phyloP scores from a whole-genome alignment of 2,797 vertebrate species.

The Pelobates cultripes region DNA sequence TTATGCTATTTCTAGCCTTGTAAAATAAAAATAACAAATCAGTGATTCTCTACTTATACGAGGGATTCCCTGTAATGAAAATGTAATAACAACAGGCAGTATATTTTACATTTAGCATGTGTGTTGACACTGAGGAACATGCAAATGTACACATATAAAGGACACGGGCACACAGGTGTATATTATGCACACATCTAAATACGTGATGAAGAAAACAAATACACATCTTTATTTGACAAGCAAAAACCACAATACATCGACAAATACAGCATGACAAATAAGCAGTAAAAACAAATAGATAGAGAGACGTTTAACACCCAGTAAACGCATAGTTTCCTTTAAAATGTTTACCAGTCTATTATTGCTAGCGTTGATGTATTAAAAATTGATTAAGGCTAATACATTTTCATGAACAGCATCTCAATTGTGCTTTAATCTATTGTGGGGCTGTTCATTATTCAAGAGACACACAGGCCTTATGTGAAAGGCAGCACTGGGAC shows the following conservation, averaged over 20 bases:
- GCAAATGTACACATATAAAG: background rate
- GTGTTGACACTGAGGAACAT: background rate
- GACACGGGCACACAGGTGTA: background rate
- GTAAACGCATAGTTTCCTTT: background rate
- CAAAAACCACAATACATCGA: background rate
- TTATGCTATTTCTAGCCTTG: background rate
- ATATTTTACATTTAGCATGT: background rate
- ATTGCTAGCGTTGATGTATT: conserved; percentile 44
- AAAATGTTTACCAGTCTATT: conserved; percentile 63
- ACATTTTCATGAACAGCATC: conserved; percentile 65
- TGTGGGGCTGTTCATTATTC: conserved; percentile 67
- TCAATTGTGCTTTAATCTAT: conserved; percentile 63
- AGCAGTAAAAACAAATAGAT: conserved; percentile 14
- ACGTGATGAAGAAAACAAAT: background rate
- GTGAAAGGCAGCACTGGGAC: conserved; percentile 67
- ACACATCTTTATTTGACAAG: background rate
- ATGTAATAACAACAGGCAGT: background rate
- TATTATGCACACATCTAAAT: background rate
- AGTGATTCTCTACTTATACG: too few relatives aligned
- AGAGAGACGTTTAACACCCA: background rate
- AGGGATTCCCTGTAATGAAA: background rate
- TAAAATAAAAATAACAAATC: background rate
- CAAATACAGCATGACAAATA: background rate
- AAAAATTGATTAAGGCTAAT: conserved; percentile 71
- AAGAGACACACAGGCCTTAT: conserved; percentile 72